These are phyloP conservation scores for Nothocercus nigrocapillus DNA, from an alignment of 2,113 vertebrate genomes.

Conservation along the genomic window DNA sequence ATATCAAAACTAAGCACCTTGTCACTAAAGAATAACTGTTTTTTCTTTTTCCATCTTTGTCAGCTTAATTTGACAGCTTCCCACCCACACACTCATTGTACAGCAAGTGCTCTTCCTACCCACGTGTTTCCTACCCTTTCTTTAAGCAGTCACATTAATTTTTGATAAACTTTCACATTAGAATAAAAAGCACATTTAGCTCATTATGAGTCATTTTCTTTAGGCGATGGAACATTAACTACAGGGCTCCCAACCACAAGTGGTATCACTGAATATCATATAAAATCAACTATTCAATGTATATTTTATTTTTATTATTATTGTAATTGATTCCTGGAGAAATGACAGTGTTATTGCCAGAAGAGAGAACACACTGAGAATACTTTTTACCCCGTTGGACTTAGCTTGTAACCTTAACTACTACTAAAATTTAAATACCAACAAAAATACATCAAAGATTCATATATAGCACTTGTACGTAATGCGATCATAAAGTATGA, in stretches of 20 bases:
- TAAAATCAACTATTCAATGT: background rate
- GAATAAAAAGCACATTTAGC: slow-evolving; percentile 17
- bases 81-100: background rate
- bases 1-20: slow-evolving; percentile 53
- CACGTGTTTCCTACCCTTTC: slow-evolving; percentile 27
- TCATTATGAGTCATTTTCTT: slow-evolving; percentile 7
- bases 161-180: background rate
- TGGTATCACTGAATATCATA: background rate
- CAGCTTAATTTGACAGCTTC: slow-evolving; percentile 20
- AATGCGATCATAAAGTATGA: background rate
- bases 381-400: background rate
- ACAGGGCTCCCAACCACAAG: background rate
- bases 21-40: background rate
- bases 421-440: background rate
- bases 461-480: background rate
- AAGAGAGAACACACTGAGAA: background rate
- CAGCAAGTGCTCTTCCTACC: slow-evolving; percentile 12
- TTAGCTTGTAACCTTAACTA: background rate
- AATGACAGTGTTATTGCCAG: background rate
- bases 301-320: background rate
- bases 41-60: slow-evolving; percentile 17
- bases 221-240: background rate
- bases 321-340: background rate
- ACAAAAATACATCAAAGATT: fast-evolving
- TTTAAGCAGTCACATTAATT: slow-evolving; percentile 1